These are phyloP conservation scores for Achlya flavicornis DNA, from an alignment of 2,888 invertebrate genomes.

Conservation along the genomic window DNA sequence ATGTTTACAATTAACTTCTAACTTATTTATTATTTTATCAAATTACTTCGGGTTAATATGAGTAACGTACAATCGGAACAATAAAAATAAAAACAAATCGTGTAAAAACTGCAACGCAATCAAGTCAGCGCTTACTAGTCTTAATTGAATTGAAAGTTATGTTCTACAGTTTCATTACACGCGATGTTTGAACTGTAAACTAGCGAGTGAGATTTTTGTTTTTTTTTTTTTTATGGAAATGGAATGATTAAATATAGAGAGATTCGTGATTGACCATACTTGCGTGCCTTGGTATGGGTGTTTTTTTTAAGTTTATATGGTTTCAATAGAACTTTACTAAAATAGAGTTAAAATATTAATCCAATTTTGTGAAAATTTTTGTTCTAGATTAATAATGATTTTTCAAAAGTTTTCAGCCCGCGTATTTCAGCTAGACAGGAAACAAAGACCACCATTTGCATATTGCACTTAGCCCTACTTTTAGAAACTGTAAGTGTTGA, in stretches of 20 bases:
- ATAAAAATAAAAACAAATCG: neutral
- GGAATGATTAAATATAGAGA: too few species aligned
- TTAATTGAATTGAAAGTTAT: conserved; percentile 11
- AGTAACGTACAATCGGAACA: neutral
- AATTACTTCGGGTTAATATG: neutral
- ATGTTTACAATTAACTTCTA: neutral
- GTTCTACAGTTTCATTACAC: neutral
- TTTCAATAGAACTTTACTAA: too few species aligned
- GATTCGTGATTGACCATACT: too few species aligned
- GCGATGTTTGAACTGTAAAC: conserved; percentile 4
- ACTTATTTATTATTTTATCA: neutral
- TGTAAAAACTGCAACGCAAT: conserved; percentile 9
- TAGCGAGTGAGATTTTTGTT: neutral
- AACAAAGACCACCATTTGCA: conserved; percentile 26
- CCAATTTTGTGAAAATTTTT: too few species aligned
- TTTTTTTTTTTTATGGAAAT: neutral
- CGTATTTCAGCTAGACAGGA: conserved; percentile 35
- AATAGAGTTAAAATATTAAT: too few species aligned
- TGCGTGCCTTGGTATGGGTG: too few species aligned
- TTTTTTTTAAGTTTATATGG: too few species aligned
- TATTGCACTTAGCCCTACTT: too few species aligned
- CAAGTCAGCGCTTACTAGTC: conserved; percentile 4
- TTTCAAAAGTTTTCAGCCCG: conserved; percentile 25
- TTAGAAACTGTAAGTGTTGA: too few species aligned
- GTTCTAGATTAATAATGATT: too few species aligned